Conservation (phyloP, 2,888 invertebrate genomes). For the Helleia helle region DNA sequence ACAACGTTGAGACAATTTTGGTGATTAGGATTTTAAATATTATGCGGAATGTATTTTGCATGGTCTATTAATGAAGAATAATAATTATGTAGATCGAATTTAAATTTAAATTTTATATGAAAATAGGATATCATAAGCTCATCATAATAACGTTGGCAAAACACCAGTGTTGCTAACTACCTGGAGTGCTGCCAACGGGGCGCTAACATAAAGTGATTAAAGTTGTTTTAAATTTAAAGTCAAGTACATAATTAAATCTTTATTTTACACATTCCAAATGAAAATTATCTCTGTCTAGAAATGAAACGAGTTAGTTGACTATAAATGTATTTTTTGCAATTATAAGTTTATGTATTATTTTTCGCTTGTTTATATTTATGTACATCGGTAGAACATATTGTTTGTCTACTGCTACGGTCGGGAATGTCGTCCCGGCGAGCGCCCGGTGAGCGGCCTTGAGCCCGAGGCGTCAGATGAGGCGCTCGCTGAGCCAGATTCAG, state of each 20-base stretch:
- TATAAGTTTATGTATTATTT: conserved; percentile 29
- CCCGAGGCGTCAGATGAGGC: conserved; percentile 76
- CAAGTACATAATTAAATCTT: conserved; percentile 35
- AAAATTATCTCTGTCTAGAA: conserved; percentile 41
- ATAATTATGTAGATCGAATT: no score
- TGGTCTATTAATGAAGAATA: no score
- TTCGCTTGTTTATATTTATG: conserved; percentile 39
- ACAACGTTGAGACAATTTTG: no score
- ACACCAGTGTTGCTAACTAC: no score
- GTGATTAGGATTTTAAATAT: no score
- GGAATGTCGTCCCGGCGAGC: conserved; percentile 38
- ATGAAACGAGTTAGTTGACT: conserved; percentile 59
- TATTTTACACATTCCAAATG: conserved; percentile 38
- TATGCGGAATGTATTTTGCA: no score
- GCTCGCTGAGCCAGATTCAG: conserved; percentile 83
- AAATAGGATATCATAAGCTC: no score
- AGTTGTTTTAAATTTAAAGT: conserved; percentile 26
- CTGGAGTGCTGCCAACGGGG: no score
- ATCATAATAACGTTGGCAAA: no score
- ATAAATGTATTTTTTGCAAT: conserved; percentile 42
- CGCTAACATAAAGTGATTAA: no score
- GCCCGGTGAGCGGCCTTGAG: conserved; percentile 53
- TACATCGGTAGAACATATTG: conserved; percentile 34
- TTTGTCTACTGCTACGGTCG: conserved; percentile 17
- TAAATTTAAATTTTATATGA: no score